Conservation (phyloP, 2,797 vertebrate genomes). For the Balearica regulorum region DNA sequence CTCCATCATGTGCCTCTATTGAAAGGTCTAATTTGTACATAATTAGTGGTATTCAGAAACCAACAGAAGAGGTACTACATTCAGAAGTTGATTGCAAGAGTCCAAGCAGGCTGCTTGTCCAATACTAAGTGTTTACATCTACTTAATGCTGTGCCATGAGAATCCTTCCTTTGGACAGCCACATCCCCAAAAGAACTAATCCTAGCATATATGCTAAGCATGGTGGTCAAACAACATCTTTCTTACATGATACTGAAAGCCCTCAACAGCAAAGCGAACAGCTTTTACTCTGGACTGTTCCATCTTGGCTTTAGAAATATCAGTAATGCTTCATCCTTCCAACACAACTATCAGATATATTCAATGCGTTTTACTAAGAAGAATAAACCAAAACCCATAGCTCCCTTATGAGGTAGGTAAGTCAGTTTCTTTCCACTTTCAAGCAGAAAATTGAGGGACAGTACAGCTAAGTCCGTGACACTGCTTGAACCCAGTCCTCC, state of each 20-base stretch:
- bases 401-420: background rate
- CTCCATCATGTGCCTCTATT: background rate
- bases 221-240: background rate
- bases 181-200: background rate
- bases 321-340: background rate
- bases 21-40: background rate
- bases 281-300: background rate
- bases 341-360: background rate
- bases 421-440: background rate
- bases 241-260: background rate
- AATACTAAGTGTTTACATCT: background rate
- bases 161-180: background rate
- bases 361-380: background rate
- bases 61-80: background rate
- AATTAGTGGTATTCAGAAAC: background rate
- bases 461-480: background rate
- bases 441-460: background rate
- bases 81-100: background rate
- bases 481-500: background rate
- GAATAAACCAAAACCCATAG: background rate
- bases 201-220: background rate
- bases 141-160: background rate
- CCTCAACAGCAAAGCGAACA: background rate
- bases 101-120: background rate
- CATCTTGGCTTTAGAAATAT: background rate